A percentile compares a stretch with the other conserved stretches of the same genome.
Evolutionary conservation across 2,113 vertebrate genomes (phyloP).

Genomic region (Brachypodius melanocephalos): DNA sequence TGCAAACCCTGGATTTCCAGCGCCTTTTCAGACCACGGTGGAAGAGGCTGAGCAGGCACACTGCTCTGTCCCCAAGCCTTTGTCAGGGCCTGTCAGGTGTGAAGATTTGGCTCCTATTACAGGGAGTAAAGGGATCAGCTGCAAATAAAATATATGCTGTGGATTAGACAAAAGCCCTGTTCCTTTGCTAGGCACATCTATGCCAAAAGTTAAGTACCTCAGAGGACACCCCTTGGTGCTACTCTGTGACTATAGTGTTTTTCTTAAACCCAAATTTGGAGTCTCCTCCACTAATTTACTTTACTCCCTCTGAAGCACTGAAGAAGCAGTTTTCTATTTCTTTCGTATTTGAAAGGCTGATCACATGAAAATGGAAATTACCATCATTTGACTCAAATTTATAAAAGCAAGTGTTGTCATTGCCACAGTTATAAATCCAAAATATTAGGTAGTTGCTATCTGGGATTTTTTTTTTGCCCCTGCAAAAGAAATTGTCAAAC

Average conservation of each 20-base stretch:
- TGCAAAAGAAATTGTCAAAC: not conserved
- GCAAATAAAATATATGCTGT: constrained; percentile 40
- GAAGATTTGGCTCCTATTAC: constrained; percentile 62
- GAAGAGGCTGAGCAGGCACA: not conserved
- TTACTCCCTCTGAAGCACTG: not conserved
- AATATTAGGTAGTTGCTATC: not conserved
- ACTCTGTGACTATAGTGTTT: not conserved
- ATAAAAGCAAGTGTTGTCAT: not conserved
- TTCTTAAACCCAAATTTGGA: not conserved
- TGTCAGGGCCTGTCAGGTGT: constrained; percentile 34
- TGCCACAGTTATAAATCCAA: not conserved
- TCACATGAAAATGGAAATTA: constrained; percentile 10
- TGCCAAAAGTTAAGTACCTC: constrained; percentile 35
- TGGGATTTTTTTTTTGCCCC: not conserved
- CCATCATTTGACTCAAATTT: not conserved
- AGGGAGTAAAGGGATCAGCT: constrained; percentile 40
- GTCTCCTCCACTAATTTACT: not conserved
- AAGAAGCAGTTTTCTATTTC: not conserved
- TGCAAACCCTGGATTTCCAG: not conserved
- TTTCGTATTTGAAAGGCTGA: not conserved
- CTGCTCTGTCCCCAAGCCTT: not conserved
- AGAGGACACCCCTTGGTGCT: not conserved
- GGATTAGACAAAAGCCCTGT: constrained; percentile 38
- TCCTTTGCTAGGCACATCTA: not conserved
- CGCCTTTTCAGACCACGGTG: not conserved